These are phyloP conservation scores for Parauchenoglanis ngamensis DNA, from an alignment of 2,797 vertebrate genomes.

Conservation along the genomic window DNA sequence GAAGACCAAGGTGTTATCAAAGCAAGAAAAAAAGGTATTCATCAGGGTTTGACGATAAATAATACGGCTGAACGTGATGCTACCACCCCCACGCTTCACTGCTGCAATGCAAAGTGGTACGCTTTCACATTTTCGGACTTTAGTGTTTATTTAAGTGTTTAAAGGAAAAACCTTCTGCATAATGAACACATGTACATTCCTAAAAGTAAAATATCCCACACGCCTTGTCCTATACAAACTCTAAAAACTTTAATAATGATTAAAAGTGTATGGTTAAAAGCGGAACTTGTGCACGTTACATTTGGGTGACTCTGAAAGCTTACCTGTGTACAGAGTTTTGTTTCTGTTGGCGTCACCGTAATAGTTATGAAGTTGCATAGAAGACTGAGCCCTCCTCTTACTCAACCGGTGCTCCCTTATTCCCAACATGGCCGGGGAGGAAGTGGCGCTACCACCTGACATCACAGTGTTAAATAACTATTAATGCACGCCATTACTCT, in stretches of 20 bases:
- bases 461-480: neutral
- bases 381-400: conserved; percentile 89
- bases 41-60: neutral
- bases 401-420: conserved; percentile 89
- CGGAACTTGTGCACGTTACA: too few relatives aligned
- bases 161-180: neutral
- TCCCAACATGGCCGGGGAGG: conserved; percentile 93
- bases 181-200: neutral
- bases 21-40: neutral
- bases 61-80: neutral
- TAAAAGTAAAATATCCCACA: neutral
- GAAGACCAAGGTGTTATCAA: neutral
- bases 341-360: conserved; percentile 89
- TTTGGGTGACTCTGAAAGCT: conserved; percentile 34
- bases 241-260: neutral
- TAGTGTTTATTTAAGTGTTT: neutral
- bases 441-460: conserved; percentile 92
- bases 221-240: neutral
- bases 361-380: conserved; percentile 96
- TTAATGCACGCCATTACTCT: too few relatives aligned
- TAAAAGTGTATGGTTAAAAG: too few relatives aligned
- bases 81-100: neutral
- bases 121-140: neutral
- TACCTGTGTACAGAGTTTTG: conserved; percentile 88
- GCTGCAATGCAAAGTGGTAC: neutral